A percentile compares a stretch with the other conserved stretches of the same genome.
phyloP scores from a whole-genome alignment of 2,797 vertebrate genomes.

The Gouania willdenowi region DNA sequence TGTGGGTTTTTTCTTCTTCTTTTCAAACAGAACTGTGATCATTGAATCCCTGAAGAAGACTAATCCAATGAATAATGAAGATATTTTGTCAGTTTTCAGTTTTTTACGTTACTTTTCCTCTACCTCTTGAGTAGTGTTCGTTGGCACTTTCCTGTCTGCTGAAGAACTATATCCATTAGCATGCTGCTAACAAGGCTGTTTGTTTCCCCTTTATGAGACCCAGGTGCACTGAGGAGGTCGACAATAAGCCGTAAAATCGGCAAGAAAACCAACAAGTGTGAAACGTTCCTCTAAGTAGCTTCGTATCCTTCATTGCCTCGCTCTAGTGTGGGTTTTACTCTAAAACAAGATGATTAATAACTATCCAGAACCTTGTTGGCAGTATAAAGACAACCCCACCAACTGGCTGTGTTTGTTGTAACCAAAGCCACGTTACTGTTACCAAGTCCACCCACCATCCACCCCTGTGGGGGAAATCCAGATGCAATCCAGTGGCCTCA shows the following conservation, averaged over 20 bases:
- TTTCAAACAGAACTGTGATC: too few relatives aligned
- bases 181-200: slow-evolving; percentile 10
- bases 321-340: neutral
- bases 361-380: too few relatives aligned
- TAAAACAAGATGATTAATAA: neutral
- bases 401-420: slow-evolving; percentile 26
- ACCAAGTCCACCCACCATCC: slow-evolving; percentile 67
- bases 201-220: slow-evolving; percentile 28
- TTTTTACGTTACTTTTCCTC: too few relatives aligned
- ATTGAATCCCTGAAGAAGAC: too few relatives aligned
- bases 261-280: too few relatives aligned
- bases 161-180: slow-evolving; percentile 6
- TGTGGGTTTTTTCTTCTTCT: too few relatives aligned
- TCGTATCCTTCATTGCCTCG: too few relatives aligned
- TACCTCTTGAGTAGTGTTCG: too few relatives aligned
- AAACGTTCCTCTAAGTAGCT: too few relatives aligned
- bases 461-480: slow-evolving; percentile 62
- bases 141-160: slow-evolving; percentile 16
- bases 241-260: slow-evolving; percentile 5
- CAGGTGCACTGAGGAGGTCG: slow-evolving; percentile 16
- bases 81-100: too few relatives aligned
- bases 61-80: too few relatives aligned
- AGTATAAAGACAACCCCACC: too few relatives aligned
- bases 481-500: slow-evolving; percentile 55
- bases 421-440: slow-evolving; percentile 48